Conservation (phyloP, 2,113 vertebrate genomes). For the Anolis sagrei region DNA sequence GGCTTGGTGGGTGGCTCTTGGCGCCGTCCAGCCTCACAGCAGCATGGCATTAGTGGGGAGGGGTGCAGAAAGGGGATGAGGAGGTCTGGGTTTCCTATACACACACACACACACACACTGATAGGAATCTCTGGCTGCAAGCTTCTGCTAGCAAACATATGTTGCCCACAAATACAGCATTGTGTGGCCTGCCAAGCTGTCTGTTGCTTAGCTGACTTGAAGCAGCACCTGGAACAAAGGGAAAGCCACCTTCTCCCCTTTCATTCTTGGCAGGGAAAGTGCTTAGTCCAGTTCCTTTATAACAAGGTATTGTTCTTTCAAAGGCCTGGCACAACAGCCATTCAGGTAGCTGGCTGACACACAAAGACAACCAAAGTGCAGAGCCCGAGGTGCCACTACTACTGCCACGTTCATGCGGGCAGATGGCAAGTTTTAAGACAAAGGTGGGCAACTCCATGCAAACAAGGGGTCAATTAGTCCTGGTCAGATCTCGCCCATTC, state of each 20-base stretch:
- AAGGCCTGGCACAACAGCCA: not conserved
- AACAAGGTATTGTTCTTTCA: not conserved
- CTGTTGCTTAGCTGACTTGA: not conserved
- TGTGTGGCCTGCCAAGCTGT: not conserved
- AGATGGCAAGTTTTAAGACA: not conserved
- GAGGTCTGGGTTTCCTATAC: not conserved
- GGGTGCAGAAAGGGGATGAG: not conserved
- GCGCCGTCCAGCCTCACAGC: not conserved
- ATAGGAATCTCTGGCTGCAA: not conserved
- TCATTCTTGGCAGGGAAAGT: not conserved
- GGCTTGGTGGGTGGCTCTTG: not conserved
- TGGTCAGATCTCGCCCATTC: not conserved
- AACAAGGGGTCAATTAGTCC: not conserved
- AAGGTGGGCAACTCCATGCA: not conserved
- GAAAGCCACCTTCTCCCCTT: not conserved
- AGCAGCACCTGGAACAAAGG: constrained; percentile 19
- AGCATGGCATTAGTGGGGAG: not conserved
- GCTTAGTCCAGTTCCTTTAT: not conserved
- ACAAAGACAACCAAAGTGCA: not conserved
- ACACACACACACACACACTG: not conserved
- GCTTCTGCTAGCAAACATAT: not conserved
- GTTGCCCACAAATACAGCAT: constrained; percentile 1
- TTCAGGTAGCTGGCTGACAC: not conserved
- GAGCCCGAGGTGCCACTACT: too few relatives aligned
- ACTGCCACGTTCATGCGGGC: too few relatives aligned